Evolutionary conservation across 2,888 invertebrate genomes (phyloP), one percentile per base, ranked within the genome.

Genomic region (Campoplex nolae): DNA sequence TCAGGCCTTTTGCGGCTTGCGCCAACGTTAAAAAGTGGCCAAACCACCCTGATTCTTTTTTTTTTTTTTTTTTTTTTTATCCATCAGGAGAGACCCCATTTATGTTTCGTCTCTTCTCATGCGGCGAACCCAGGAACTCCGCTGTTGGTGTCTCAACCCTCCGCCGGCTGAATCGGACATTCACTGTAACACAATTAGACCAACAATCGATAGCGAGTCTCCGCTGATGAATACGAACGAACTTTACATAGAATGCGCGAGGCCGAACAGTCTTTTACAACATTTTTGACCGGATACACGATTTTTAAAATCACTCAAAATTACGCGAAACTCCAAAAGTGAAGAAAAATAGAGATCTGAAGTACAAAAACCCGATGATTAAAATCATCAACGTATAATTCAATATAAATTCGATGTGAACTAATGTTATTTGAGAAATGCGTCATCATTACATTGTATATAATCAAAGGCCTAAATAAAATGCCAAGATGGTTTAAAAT

Each of bases 141-240:
- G 80, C 86, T 88, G 76, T 76, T 68, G n/a, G 77, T 88, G 71
- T 83, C 87, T 83, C 88, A 88, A 90, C 89, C 91, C 90, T 92
- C 90, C 86, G 88, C 68, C 90, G 92, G 82, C 89, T 92, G 92
- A 94, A 93, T 93, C 92, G 93, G 93, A 93, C 93, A 92, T 93
- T 93, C 92, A 91, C 92, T 91, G 93, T 93, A 94, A 94, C 93
- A 92, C 93, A 94, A 94, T 94, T 94, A 94, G 93, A 93, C 92
- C 90, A 92, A 93, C 93, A 93, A 93, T 93, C 94, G 93, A 94
- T 93, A 92, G 91, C 18, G 90, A 92, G 90, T 90, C 82, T 88
- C 91, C 90, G 91, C 92, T 89, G 92, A 92, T 93, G 92, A 93
- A 90, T 92, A 91, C 90, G 90, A 92, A 90, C 91, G 89, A 83